Conservation (phyloP, 2,888 invertebrate genomes). For the Sipha maydis region DNA sequence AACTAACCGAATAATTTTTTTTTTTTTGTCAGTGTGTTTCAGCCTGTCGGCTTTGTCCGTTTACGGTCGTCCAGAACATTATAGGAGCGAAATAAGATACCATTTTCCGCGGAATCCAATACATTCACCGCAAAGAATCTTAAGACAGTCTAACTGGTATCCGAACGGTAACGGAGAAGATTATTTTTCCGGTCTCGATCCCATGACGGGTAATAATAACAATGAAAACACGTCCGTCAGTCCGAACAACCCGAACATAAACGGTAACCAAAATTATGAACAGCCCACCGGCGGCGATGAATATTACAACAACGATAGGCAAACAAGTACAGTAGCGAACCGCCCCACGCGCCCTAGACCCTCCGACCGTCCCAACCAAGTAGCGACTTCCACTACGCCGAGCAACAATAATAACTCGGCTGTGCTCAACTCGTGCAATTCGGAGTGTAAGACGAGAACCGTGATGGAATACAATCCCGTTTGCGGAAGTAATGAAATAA, state of each 20-base stretch:
- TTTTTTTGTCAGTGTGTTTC: not conserved
- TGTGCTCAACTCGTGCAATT: not conserved
- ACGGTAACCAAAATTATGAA: not conserved
- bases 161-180: not conserved
- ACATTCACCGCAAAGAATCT: not conserved
- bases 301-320: not conserved
- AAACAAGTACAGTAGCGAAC: not conserved
- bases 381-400: not conserved
- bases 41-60: constrained; percentile 7
- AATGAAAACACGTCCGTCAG: not conserved
- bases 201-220: not conserved
- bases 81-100: not conserved
- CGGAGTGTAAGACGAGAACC: not conserved
- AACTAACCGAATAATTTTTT: not conserved
- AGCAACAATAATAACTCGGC: not conserved
- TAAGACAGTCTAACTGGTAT: constrained; percentile 19
- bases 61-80: not conserved
- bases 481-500: constrained; percentile 62
- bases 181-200: constrained; percentile 12
- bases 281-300: not conserved
- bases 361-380: not conserved
- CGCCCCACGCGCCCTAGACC: not conserved
- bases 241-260: not conserved
- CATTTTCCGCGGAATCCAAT: not conserved
- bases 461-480: constrained; percentile 63